Base-by-base conservation (phyloP, 2,113 vertebrate genomes). In the Alethe castanea region DNA sequence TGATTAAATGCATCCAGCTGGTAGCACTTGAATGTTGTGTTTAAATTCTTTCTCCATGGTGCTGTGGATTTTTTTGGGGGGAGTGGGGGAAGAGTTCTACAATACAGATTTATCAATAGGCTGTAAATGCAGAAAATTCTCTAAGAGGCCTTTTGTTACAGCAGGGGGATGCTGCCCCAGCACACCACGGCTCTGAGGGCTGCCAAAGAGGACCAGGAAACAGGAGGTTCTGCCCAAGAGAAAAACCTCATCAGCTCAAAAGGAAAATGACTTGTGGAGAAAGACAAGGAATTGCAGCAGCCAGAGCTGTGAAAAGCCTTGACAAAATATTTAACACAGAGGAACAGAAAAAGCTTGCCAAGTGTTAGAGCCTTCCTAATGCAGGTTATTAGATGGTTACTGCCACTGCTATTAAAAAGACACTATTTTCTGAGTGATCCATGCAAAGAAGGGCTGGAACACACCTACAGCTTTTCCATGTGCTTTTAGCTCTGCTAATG, bases 221-320 rank as follows among this genome's bases (percentile, higher is more conserved):
- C 22, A 11, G 33, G 18, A 80, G 33, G 25, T 11, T 80, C 35
- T 66, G 52, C 81, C 64, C 71, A 22, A 7, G 83, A 36, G 31
- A 42, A 5, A 7, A 60, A 17, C 15, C 61, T 79, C 65, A 45
- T 36, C 3, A 0, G 53, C 79, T 78, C 2, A 0, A 23, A 81
- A 74, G 65, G 40, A 76, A 80, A 89, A 56, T 1, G 3, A 16
- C 26, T 90, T 66, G 24, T 93, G 67, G 62, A 88, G 66, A 48
- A 82, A 88, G 76, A 90, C 0, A 20, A 90, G 60, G 84, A 90
- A 71, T 26, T 26, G 76, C 66, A 86, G 78, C 57, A 94, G 89
- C 69, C 87, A 36, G 79, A 88, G 60, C 3, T 86, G 85, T 94
- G 95, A 93, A 93, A 81, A 93, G 52, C 85, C 79, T 88, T 86